phyloP scores from a whole-genome alignment of 1,140 invertebrate species.

The Dolichoris vasculosae region DNA sequence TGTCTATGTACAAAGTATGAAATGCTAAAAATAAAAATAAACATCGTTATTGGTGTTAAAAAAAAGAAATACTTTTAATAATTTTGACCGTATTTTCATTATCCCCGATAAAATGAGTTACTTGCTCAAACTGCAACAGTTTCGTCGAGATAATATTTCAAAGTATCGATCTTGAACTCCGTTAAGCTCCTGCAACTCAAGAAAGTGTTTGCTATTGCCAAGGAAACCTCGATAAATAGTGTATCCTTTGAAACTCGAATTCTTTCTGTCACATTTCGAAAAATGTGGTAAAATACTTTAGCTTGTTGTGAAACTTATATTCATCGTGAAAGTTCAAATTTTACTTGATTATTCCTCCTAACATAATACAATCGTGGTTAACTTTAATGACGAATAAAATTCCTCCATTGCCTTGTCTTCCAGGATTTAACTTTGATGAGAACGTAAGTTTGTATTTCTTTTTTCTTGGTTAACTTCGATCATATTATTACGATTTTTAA shows the following conservation, averaged over 20 bases:
- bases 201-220: constrained; percentile 46
- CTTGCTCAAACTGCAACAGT: too few species aligned
- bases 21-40: constrained; percentile 53
- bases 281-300: neutral
- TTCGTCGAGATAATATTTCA: too few species aligned
- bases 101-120: neutral
- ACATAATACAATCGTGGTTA: neutral
- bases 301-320: neutral
- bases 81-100: too few species aligned
- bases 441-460: constrained; percentile 67
- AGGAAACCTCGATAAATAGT: constrained; percentile 56
- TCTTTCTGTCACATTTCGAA: neutral
- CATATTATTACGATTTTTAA: neutral
- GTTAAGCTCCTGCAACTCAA: neutral
- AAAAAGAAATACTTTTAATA: too few species aligned
- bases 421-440: constrained; percentile 74
- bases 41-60: constrained; percentile 51
- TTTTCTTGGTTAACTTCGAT: neutral
- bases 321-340: neutral
- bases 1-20: constrained; percentile 53
- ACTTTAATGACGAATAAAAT: constrained; percentile 57
- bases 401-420: constrained; percentile 72
- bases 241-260: neutral
- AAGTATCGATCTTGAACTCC: neutral
- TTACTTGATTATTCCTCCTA: neutral